phyloP scores from a whole-genome alignment of 2,113 vertebrate species.

The Procavia capensis region DNA sequence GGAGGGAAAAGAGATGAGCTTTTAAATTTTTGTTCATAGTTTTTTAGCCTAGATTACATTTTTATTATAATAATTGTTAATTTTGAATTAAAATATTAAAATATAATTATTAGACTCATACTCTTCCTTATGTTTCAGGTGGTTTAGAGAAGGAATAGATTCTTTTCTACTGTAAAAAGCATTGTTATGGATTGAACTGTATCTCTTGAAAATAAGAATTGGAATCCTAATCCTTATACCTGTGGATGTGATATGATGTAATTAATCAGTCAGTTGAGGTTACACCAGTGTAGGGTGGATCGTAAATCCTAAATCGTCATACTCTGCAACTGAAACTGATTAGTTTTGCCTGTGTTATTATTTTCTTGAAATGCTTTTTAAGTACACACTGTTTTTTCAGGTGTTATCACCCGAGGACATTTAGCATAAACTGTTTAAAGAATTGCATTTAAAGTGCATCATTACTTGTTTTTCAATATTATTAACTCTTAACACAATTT shows the following conservation, averaged over 20 bases:
- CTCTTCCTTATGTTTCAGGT: neutral
- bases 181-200: neutral
- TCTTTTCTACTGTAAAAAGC: neutral
- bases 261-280: neutral
- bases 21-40: neutral
- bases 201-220: neutral
- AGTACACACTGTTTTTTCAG: neutral
- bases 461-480: slow-evolving; percentile 60
- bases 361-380: neutral
- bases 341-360: neutral
- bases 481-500: slow-evolving; percentile 53
- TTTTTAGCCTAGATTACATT: neutral
- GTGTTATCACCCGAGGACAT: neutral
- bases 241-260: neutral
- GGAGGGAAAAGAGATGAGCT: neutral
- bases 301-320: neutral
- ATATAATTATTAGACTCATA: neutral
- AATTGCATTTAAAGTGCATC: slow-evolving; percentile 42
- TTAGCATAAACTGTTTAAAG: neutral
- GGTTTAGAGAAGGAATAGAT: neutral
- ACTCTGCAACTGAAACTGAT: neutral
- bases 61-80: neutral
- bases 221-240: neutral
- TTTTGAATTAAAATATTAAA: slow-evolving; percentile 1
- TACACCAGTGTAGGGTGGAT: neutral